Conservation (phyloP, 2,888 invertebrate genomes). For the Heliconius ethilla region DNA sequence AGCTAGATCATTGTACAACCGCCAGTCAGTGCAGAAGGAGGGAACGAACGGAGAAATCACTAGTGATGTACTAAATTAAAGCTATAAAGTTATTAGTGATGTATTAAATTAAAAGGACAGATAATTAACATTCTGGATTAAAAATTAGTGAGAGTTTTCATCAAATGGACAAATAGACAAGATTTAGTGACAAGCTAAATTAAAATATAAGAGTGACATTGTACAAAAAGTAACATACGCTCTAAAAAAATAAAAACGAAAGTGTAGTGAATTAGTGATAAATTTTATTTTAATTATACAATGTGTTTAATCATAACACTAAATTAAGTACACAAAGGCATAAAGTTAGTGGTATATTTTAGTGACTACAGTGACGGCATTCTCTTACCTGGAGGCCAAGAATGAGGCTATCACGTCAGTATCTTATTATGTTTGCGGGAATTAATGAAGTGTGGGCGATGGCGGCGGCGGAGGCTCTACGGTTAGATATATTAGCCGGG, state of each 20-base stretch:
- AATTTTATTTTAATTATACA: neutral
- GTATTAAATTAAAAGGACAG: neutral
- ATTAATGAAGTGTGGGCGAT: slow-evolving; percentile 14
- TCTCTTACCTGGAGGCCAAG: neutral
- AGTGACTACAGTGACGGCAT: neutral
- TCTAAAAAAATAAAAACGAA: neutral
- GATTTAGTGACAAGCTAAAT: no score
- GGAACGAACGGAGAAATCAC: neutral
- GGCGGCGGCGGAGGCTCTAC: neutral
- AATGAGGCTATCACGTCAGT: slow-evolving; percentile 48
- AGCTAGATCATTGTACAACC: slow-evolving; percentile 1
- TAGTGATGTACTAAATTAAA: slow-evolving; percentile 8
- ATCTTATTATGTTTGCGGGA: slow-evolving; percentile 30
- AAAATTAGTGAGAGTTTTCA: no score
- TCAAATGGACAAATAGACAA: no score
- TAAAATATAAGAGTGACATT: no score
- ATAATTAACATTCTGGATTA: neutral
- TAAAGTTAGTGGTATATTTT: neutral
- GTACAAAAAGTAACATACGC: neutral
- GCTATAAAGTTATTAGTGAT: slow-evolving; percentile 1
- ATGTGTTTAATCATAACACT: neutral
- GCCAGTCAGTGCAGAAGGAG: neutral
- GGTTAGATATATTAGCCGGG: neutral
- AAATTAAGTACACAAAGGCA: neutral
- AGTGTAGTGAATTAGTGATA: slow-evolving; percentile 9